A percentile compares a stretch with the other conserved stretches of the same genome.
phyloP scores from a whole-genome alignment of 2,888 invertebrate genomes.

The Pasiphila rectangulata region DNA sequence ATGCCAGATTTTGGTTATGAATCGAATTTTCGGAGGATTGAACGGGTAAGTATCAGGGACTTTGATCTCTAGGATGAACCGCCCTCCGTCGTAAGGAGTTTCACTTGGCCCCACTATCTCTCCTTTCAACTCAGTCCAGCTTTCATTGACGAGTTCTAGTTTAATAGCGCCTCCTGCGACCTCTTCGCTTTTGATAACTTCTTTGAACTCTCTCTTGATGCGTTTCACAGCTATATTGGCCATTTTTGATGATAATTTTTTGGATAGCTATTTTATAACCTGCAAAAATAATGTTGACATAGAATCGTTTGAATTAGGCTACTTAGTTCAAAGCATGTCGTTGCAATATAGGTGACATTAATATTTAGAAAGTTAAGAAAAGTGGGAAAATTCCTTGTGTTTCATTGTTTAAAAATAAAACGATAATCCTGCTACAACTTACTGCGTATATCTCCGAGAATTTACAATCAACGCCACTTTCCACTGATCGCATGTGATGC shows the following conservation, averaged over 20 bases:
- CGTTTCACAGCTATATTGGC: conserved; percentile 24
- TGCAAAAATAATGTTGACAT: conserved; percentile 7
- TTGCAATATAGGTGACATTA: neutral
- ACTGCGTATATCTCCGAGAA: conserved; percentile 14
- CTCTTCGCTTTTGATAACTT: conserved; percentile 61
- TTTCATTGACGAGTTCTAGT: conserved; percentile 94
- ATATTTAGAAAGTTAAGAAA: too few relatives aligned
- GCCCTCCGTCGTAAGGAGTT: conserved; percentile 98
- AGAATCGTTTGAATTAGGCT: neutral
- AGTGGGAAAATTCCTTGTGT: too few relatives aligned
- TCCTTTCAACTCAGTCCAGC: conserved; percentile 94
- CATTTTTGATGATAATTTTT: conserved; percentile 7
- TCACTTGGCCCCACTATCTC: conserved; percentile 98
- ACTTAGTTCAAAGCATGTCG: neutral
- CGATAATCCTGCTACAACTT: conserved; percentile 8
- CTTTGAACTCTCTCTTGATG: conserved; percentile 23
- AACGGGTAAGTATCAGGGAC: conserved; percentile 99
- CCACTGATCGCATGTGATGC: neutral
- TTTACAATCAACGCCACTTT: neutral
- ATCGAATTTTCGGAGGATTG: conserved; percentile 98
- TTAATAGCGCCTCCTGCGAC: conserved; percentile 93
- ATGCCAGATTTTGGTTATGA: conserved; percentile 99
- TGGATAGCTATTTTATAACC: conserved; percentile 9
- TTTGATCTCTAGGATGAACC: conserved; percentile 96
- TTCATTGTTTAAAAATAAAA: neutral